phyloP scores from a whole-genome alignment of 53 echinoderm and acorn worm species.

The Paracentrotus lividus region DNA sequence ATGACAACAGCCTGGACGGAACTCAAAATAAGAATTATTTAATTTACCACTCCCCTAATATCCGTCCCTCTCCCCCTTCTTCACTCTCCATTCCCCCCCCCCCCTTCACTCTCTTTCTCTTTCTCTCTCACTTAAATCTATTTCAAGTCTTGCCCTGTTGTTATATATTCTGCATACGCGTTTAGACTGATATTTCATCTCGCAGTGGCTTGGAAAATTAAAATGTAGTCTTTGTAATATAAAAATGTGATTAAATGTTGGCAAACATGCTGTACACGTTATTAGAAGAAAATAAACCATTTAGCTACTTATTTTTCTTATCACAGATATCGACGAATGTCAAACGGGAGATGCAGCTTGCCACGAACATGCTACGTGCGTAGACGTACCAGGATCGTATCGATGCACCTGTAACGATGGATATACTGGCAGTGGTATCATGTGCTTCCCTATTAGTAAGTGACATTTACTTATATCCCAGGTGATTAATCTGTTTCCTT shows the following conservation, averaged over 20 bases:
- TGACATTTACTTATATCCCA: not conserved
- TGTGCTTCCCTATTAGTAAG: conserved; percentile 54
- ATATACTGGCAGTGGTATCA: conserved; percentile 30
- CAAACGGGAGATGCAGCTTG: conserved; percentile 46
- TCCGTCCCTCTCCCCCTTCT: not conserved
- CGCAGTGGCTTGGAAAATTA: too few species aligned
- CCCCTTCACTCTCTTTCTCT: not conserved
- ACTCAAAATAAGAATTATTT: not conserved
- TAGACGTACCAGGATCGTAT: conserved; percentile 23
- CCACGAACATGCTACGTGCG: conserved; percentile 59
- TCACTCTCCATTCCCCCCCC: not conserved
- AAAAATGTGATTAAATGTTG: too few species aligned
- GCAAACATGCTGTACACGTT: too few species aligned
- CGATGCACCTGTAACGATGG: conserved; percentile 27
- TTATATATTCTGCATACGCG: not conserved
- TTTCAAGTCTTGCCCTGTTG: not conserved
- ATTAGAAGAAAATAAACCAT: not conserved
- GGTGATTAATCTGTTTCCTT: conserved; percentile 21
- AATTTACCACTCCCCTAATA: not conserved
- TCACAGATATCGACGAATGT: conserved; percentile 60
- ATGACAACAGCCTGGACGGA: not conserved
- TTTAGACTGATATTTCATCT: not conserved
- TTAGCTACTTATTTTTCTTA: not conserved
- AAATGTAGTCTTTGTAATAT: too few species aligned
- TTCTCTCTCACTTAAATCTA: not conserved